Percentiles rank a stretch among this genome's conserved stretches.
These are phyloP conservation scores for Corythoichthys intestinalis DNA, from an alignment of 2,113 vertebrate species.

Conservation along the genomic window DNA sequence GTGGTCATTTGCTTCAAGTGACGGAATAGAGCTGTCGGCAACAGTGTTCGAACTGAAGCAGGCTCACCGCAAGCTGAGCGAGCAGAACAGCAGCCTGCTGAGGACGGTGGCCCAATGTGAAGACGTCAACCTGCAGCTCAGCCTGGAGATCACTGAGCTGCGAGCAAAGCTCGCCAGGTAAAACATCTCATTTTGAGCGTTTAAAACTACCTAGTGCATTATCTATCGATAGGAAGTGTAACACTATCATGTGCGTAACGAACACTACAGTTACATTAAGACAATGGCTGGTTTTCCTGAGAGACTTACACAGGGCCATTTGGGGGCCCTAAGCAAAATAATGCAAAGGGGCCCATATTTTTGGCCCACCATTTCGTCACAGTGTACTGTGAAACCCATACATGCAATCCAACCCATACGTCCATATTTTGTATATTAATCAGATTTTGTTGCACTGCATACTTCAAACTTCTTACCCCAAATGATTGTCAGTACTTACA, in stretches of 20 bases:
- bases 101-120: conserved; percentile 70
- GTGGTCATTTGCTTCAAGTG: conserved; percentile 47
- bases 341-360: too few species aligned
- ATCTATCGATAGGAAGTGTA: neutral
- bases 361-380: too few species aligned
- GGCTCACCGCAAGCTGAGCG: conserved; percentile 59
- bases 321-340: too few species aligned
- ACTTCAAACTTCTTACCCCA: too few species aligned
- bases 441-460: too few species aligned
- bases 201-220: neutral
- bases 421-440: too few species aligned
- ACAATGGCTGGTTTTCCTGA: neutral
- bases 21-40: conserved; percentile 55
- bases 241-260: neutral
- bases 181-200: conserved; percentile 2
- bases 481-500: too few species aligned
- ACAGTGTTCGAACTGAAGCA: conserved; percentile 66
- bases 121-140: conserved; percentile 73
- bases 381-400: too few species aligned
- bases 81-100: conserved; percentile 70
- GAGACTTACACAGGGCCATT: neutral
- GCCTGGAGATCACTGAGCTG: conserved; percentile 68
- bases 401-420: too few species aligned
- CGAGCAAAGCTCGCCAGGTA: conserved; percentile 69
- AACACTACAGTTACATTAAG: neutral